A percentile compares a stretch with the other conserved stretches of the same genome.
Evolutionary conservation across 35 echinoderm and acorn worm genomes (phyloP).

Genomic region (Acanthaster planci): DNA sequence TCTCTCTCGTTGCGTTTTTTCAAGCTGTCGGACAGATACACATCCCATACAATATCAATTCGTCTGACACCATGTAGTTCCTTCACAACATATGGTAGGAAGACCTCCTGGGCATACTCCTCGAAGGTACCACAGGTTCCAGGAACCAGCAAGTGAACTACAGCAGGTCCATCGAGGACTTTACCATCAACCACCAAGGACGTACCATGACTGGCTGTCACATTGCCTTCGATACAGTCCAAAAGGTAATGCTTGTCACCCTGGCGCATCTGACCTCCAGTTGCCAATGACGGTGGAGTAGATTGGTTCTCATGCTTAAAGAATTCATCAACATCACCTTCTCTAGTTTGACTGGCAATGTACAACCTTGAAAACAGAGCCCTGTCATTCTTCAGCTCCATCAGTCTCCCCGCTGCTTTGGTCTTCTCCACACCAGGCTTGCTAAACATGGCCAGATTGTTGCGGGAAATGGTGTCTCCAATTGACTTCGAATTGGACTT

Average conservation of each 20-base stretch:
- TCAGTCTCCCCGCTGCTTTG: too few relatives aligned
- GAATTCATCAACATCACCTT: constrained; percentile 47
- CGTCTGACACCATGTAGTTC: constrained; percentile 16
- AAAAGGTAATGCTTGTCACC: constrained; percentile 33
- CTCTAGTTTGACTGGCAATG: constrained; percentile 42
- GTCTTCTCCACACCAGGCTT: too few relatives aligned
- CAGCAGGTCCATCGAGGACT: constrained; percentile 54
- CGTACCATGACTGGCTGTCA: too few relatives aligned
- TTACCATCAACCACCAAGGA: not conserved
- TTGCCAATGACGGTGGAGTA: not conserved
- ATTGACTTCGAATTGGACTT: too few relatives aligned
- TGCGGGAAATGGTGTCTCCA: too few relatives aligned
- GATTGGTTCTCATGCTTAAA: constrained; percentile 58
- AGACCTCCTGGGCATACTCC: constrained; percentile 36
- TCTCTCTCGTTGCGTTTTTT: constrained; percentile 47
- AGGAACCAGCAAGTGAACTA: constrained; percentile 62
- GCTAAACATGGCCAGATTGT: too few relatives aligned
- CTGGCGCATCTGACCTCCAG: not conserved
- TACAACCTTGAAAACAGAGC: constrained; percentile 46
- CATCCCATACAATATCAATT: constrained; percentile 63
- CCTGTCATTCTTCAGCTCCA: constrained; percentile 52
- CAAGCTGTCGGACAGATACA: constrained; percentile 44
- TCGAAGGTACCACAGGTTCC: constrained; percentile 31
- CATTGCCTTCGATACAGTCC: not conserved
- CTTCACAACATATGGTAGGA: constrained; percentile 30